Evolutionary conservation across 1,140 invertebrate species (phyloP).

Genomic region (Drusus annulatus): DNA sequence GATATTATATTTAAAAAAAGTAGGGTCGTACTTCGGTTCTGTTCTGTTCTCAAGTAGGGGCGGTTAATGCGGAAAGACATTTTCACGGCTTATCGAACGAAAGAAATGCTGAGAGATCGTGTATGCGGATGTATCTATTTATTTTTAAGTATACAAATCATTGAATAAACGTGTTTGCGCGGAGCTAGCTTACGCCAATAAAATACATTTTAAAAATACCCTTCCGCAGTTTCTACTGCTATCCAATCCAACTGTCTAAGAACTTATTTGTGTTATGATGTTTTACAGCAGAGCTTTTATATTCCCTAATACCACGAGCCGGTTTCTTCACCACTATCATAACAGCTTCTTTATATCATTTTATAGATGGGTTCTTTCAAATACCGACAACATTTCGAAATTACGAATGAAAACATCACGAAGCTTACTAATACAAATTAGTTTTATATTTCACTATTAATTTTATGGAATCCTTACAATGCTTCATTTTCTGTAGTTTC

Average conservation of each 20-base stretch:
- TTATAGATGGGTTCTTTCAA: too few relatives aligned
- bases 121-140: conserved; percentile 34
- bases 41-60: too few relatives aligned
- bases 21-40: too few relatives aligned
- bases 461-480: too few relatives aligned
- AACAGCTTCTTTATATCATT: too few relatives aligned
- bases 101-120: neutral
- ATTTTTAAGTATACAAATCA: conserved; percentile 19
- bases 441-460: too few relatives aligned
- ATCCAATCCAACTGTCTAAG: neutral
- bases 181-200: conserved; percentile 8
- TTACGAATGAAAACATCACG: too few relatives aligned
- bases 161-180: conserved; percentile 6
- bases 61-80: neutral
- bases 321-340: neutral
- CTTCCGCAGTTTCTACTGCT: neutral
- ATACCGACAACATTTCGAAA: too few relatives aligned
- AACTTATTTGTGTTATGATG: conserved; percentile 20
- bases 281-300: neutral
- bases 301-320: neutral
- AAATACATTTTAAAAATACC: conserved; percentile 31
- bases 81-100: neutral
- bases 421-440: too few relatives aligned
- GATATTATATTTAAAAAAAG: too few relatives aligned
- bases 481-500: too few relatives aligned